Evolutionary conservation across 2,113 vertebrate genomes (phyloP).

Genomic region (Nipponia nippon): DNA sequence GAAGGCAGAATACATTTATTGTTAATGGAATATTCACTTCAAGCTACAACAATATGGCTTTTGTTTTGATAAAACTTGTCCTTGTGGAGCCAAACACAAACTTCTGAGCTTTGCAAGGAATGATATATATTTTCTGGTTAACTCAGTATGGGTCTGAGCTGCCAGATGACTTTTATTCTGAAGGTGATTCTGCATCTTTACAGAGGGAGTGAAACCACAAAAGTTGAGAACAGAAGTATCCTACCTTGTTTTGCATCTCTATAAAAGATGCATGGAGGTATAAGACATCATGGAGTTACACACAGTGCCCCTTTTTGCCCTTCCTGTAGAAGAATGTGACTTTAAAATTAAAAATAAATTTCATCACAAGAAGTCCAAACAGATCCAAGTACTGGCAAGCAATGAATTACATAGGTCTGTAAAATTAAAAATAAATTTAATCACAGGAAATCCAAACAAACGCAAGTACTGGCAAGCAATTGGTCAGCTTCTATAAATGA

Average conservation of each 20-base stretch:
- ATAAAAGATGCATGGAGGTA: background rate
- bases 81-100: background rate
- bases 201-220: background rate
- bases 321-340: background rate
- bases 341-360: background rate
- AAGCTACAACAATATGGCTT: background rate
- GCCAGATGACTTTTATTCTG: background rate
- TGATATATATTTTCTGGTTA: background rate
- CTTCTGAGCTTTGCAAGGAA: background rate
- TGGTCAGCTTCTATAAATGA: background rate
- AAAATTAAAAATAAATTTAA: background rate
- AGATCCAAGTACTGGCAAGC: background rate
- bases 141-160: background rate
- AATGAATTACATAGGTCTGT: background rate
- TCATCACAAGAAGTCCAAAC: background rate
- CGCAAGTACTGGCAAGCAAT: background rate
- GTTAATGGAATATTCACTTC: slow-evolving; percentile 3
- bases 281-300: background rate
- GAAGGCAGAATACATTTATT: slow-evolving; percentile 13
- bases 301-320: background rate
- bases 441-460: background rate
- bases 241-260: background rate
- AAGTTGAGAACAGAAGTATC: background rate
- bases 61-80: slow-evolving; percentile 22
- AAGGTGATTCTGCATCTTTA: background rate